Evolutionary conservation across 1,140 invertebrate species (phyloP), one percentile per base, ranked within the genome.

Genomic region (Schlechtendalia chinensis): DNA sequence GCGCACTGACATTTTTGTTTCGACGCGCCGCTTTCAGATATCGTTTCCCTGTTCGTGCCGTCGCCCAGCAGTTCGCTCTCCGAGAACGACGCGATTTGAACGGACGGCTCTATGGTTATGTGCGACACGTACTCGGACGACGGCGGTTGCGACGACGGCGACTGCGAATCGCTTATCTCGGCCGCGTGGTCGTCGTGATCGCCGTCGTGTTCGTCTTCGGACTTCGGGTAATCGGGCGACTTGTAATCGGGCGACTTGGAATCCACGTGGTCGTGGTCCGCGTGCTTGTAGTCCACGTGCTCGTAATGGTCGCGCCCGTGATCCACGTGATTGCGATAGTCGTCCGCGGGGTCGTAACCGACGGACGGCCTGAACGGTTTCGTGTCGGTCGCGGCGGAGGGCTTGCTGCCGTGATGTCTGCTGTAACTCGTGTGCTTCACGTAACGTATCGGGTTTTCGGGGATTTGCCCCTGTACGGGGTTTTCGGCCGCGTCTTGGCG

Each of bases 81-180:
- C 0, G 75, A 63, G 14, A 77, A 77, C 53, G 74, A 77, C 24
- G 75, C 75, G 16, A 63, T 79, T 12, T 79, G 54, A 27, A 79
- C 14, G 32, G 75, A 79, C 22, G 75, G 75, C 10, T 63, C 58
- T 10, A 79, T 79, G 16, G 39, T 50, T 8, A 79, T 50, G 32
- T 79, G 75, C 45, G 75, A n/a, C 45, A 63, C 56, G 22, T 61
- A 59, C 19, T 47, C 75, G 10, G 53, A 1, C 0, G 56, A 27
- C 16, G 29, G 24, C 0, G 67, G 45, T 10, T 22, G 16, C 0
- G 65, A 45, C 65, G 65, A 22, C 19, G 63, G 32, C n/a, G 63
- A 39, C n/a, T 11, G n/a, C 5, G 14, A 58, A n/a, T 39, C 16
- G 5, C 29, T 59, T n/a, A 16, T 22, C 14, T 32, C 11, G 22